phyloP scores from a whole-genome alignment of 2,113 vertebrate genomes.

The Riparia riparia region DNA sequence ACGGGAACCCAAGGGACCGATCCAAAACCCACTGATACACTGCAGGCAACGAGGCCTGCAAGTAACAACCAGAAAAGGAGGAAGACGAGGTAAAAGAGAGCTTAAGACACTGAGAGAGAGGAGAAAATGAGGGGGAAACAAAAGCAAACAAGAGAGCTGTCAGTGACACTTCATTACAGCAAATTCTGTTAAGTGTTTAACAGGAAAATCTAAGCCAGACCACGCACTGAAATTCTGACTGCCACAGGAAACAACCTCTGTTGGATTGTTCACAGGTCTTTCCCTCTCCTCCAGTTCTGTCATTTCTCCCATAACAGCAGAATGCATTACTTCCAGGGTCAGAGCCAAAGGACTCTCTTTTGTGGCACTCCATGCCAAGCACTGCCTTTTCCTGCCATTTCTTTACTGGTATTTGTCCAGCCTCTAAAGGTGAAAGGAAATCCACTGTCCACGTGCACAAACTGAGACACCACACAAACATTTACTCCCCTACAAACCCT shows the following conservation, averaged over 20 bases:
- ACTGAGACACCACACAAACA: background rate
- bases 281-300: background rate
- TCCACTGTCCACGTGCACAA: accelerated
- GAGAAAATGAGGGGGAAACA: background rate
- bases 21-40: background rate
- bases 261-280: background rate
- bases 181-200: background rate
- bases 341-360: background rate
- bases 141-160: background rate
- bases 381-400: background rate
- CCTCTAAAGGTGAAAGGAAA: background rate
- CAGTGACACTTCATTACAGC: background rate
- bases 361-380: background rate
- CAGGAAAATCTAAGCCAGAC: background rate
- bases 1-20: background rate
- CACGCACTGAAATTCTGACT: background rate
- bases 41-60: background rate
- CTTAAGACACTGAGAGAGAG: background rate
- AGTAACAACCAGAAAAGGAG: background rate
- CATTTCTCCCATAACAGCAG: background rate
- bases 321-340: background rate
- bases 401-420: background rate
- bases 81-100: background rate
- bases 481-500: no score
- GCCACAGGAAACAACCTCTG: background rate